These are phyloP conservation scores for Chrysotoxum bicinctum DNA, from an alignment of 2,888 invertebrate genomes.

Conservation along the genomic window DNA sequence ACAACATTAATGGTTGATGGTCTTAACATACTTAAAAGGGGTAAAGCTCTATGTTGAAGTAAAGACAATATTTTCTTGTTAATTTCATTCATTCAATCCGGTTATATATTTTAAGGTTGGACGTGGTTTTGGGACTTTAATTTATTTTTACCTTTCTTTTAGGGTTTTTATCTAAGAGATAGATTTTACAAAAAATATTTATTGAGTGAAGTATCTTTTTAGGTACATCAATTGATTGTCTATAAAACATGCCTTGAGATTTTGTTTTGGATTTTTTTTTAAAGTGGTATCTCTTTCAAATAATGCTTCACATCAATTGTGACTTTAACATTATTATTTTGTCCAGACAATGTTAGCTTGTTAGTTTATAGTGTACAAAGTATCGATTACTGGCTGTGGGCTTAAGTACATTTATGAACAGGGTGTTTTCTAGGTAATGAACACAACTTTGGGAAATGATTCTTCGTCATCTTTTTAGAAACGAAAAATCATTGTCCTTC, in stretches of 20 bases:
- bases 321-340: background rate
- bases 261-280: conserved; percentile 7
- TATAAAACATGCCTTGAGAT: conserved; percentile 67
- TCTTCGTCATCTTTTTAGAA: too few species aligned
- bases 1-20: conserved; percentile 25
- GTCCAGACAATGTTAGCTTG: conserved; percentile 12
- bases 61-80: background rate
- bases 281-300: conserved; percentile 22
- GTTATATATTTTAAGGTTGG: conserved; percentile 57
- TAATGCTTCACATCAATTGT: background rate
- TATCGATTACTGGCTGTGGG: background rate
- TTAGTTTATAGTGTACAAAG: background rate
- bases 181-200: conserved; percentile 46
- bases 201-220: conserved; percentile 62
- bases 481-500: too few species aligned
- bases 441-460: too few species aligned
- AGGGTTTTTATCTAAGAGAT: conserved; percentile 35
- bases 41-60: conserved; percentile 11
- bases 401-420: background rate
- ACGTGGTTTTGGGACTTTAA: conserved; percentile 16
- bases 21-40: conserved; percentile 20
- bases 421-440: too few species aligned
- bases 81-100: conserved; percentile 55
- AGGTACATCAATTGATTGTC: conserved; percentile 54
- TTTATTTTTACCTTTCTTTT: conserved; percentile 25